Evolutionary conservation across 2,113 vertebrate species (phyloP), one percentile per base, ranked within the genome.

Genomic region (Mus pahari): DNA sequence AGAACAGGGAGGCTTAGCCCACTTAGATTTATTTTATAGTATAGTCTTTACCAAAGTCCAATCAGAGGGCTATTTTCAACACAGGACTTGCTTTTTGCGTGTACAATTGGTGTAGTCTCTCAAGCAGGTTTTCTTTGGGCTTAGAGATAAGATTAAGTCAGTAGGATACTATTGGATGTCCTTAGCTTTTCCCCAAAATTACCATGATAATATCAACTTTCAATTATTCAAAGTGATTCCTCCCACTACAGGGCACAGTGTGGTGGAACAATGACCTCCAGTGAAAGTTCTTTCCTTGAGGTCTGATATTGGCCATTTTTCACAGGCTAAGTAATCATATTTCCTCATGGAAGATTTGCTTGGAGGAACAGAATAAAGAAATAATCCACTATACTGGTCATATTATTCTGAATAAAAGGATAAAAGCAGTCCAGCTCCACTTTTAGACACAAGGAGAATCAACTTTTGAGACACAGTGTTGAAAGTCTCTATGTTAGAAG

Each of bases 31-130:
- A 31, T 22, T 60, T 93, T 91, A 31, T 33, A 50, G 92, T 92
- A 75, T 33, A 53, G 81, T 86, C 60, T 91, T 73, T 48, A 53
- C 42, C 68, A 74, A 90, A 95, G 95, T 96, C 55, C 91, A 75
- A 83, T 31, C 9, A 73, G 64, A 28, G 78, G 73, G 13, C 36
- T 75, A 74, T 1, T 77, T 87, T 93, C 53, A 90, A 26, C 62
- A 10, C 55, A 26, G 5, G 7, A 28, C 7, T 90, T 91, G 5
- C 5, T 89, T 93, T 89, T 31, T 73, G 24, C 17, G 62, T 66
- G 74, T 19, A 60, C 3, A 55, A 3, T 2, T 83, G 12, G 24
- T 82, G 5, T 7, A 79, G 16, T 89, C 28, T n/a, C n/a, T 90
- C 73, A 33, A 55, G 5, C 24, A 91, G 60, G 50, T 5, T 50